Conservation (phyloP, 2,113 vertebrate species). For the Pao palembangensis region DNA sequence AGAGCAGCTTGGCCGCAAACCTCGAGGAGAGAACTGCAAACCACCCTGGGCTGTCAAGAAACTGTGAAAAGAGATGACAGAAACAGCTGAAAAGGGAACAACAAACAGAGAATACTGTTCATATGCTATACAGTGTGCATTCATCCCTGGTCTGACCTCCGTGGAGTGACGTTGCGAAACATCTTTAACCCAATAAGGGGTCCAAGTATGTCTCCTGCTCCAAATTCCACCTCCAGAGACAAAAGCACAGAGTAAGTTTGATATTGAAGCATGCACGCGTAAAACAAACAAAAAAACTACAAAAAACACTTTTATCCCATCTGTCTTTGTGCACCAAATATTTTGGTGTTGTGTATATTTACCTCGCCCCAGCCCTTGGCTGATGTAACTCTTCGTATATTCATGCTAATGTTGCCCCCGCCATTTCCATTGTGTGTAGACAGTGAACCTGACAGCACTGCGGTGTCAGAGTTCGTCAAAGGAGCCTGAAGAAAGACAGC, state of each 20-base stretch:
- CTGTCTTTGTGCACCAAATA: no score
- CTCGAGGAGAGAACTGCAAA: conserved; percentile 90
- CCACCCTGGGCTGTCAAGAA: conserved; percentile 91
- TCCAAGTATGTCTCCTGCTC: conserved; percentile 89
- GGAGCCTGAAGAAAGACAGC: conserved; percentile 79
- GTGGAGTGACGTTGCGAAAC: conserved; percentile 89
- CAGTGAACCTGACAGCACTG: conserved; percentile 92
- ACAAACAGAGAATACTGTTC: background rate
- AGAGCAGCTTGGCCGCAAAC: conserved; percentile 85
- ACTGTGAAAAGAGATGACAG: conserved; percentile 60
- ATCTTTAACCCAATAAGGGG: conserved; percentile 91
- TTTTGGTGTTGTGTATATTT: background rate
- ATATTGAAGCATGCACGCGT: background rate
- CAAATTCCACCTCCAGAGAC: conserved; percentile 85
- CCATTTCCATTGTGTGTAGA: conserved; percentile 94
- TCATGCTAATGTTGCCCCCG: conserved; percentile 89
- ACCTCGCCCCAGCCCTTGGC: conserved; percentile 98
- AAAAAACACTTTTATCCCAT: background rate
- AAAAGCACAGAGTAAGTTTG: conserved; percentile 12
- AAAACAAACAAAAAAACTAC: background rate
- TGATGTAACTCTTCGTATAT: conserved; percentile 85
- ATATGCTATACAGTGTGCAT: background rate
- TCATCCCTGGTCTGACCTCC: conserved; percentile 78
- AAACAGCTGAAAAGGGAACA: background rate
- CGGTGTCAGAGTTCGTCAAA: conserved; percentile 88